phyloP scores from a whole-genome alignment of 2,113 vertebrate species.

The Sterna hirundo region DNA sequence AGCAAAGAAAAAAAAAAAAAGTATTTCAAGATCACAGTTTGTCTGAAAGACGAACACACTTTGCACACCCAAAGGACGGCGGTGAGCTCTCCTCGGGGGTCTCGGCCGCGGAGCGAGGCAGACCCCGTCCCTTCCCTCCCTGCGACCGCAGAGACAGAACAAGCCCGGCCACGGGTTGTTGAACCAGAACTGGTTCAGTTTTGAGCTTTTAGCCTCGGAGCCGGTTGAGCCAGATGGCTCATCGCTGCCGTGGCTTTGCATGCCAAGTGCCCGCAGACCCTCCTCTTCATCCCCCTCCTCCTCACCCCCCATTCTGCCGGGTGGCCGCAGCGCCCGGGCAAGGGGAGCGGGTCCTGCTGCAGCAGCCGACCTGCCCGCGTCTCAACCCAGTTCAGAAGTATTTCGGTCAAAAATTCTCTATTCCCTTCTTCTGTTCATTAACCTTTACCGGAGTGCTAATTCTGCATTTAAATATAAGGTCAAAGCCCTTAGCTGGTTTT shows the following conservation, averaged over 20 bases:
- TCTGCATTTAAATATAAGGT: background rate
- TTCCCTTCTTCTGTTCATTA: background rate
- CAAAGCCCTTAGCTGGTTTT: conserved; percentile 15
- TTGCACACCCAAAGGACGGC: background rate
- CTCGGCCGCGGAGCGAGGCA: background rate
- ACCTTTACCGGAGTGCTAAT: conserved; percentile 37
- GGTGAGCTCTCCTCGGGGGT: background rate
- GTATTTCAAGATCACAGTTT: background rate
- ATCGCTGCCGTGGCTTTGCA: background rate
- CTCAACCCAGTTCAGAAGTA: background rate
- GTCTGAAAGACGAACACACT: background rate
- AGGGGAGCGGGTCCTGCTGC: background rate
- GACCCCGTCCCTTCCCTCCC: background rate
- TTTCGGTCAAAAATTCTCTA: background rate
- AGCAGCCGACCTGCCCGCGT: background rate
- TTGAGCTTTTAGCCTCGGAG: background rate
- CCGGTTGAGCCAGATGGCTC: background rate
- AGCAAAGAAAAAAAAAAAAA: background rate
- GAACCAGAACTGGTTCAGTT: too few species aligned
- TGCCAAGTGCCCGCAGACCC: background rate
- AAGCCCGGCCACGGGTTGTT: background rate
- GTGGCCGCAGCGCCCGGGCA: rapidly evolving
- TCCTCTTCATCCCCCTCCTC: background rate
- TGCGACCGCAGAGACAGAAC: background rate
- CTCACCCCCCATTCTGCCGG: background rate